Percentiles rank a stretch among this genome's conserved stretches.
Conservation (phyloP, 2,113 vertebrate species). For the Andinoacara biseriatus region DNA sequence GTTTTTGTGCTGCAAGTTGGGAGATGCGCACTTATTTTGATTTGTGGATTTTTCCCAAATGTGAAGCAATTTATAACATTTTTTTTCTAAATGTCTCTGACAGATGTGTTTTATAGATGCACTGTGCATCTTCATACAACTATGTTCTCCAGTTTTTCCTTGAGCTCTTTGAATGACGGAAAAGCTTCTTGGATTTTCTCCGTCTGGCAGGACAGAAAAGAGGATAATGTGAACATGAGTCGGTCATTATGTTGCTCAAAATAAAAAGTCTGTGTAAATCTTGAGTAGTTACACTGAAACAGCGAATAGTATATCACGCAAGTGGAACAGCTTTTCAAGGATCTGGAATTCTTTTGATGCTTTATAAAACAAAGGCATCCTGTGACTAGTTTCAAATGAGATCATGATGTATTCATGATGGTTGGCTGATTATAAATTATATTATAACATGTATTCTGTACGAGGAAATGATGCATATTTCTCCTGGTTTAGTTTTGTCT, state of each 20-base stretch:
- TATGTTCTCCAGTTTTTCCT: conserved; percentile 78
- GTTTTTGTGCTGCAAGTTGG: not conserved
- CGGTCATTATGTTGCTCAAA: not conserved
- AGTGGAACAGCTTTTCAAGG: not conserved
- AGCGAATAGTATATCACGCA: not conserved
- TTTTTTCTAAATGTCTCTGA: too few species aligned
- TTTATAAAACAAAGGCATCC: not conserved
- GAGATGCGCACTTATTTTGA: too few species aligned
- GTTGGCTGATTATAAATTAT: not conserved
- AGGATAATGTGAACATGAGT: not conserved
- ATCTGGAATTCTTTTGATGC: not conserved
- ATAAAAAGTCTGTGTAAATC: not conserved
- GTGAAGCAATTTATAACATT: too few species aligned
- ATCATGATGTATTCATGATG: not conserved
- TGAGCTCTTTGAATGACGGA: conserved; percentile 70
- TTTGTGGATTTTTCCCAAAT: too few species aligned
- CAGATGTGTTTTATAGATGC: too few species aligned
- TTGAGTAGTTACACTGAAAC: not conserved
- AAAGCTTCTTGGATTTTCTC: conserved; percentile 87
- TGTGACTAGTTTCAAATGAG: not conserved
- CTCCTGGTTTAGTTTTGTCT: conserved; percentile 75
- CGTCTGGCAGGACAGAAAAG: conserved; percentile 76
- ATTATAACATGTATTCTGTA: conserved; percentile 81
- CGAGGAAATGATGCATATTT: conserved; percentile 88
- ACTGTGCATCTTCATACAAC: conserved; percentile 74